Conservation (phyloP, 1,140 invertebrate genomes). For the Drosophila sechellia region DNA sequence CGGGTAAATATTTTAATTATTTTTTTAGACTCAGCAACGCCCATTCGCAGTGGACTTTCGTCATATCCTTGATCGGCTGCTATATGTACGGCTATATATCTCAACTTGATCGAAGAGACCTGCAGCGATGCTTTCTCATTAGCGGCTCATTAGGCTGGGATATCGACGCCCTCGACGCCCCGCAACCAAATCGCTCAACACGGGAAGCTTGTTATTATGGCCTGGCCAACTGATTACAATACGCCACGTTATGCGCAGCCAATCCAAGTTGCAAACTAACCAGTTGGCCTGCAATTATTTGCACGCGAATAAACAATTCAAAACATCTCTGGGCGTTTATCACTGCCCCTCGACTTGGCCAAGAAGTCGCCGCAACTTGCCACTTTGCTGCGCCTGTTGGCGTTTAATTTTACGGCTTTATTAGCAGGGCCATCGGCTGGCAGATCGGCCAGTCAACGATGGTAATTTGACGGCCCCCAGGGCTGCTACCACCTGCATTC, state of each 20-base stretch:
- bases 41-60: conserved; percentile 22
- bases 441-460: neutral
- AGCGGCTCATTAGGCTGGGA: conserved; percentile 70
- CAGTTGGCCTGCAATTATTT: conserved; percentile 60
- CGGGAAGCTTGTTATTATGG: conserved; percentile 42
- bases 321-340: conserved; percentile 75
- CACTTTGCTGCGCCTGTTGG: conserved; percentile 46
- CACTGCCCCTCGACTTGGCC: conserved; percentile 46
- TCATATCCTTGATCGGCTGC: conserved; percentile 2
- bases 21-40: conserved; percentile 29
- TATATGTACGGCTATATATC: too few species aligned
- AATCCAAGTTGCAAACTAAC: conserved; percentile 30
- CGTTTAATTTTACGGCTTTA: conserved; percentile 83
- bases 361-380: conserved; percentile 8
- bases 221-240: conserved; percentile 61
- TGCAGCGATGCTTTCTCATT: conserved; percentile 69
- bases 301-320: conserved; percentile 80
- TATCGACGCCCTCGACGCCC: conserved; percentile 73
- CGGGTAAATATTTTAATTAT: conserved; percentile 74
- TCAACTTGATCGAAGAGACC: conserved; percentile 23
- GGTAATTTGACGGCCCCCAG: conserved; percentile 77
- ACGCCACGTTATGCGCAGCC: conserved; percentile 23
- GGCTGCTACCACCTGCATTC: conserved; percentile 46
- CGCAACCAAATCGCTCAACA: conserved; percentile 40
- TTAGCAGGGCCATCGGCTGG: conserved; percentile 52